Base-by-base conservation (phyloP, 2,797 vertebrate genomes). In the Acipenser ruthenus region DNA sequence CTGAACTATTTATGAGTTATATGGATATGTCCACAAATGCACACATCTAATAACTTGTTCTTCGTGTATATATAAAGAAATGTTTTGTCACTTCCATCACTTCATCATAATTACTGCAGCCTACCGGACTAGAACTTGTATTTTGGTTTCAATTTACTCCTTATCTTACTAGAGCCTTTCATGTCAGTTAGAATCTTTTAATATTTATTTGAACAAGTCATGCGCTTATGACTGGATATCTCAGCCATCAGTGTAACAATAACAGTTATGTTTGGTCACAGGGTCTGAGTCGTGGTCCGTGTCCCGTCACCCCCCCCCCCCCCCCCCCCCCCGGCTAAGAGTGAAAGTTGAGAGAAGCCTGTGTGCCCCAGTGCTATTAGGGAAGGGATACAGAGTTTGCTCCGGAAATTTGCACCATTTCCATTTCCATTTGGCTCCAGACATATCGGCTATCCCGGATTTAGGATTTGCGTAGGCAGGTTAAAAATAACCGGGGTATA, bases 401-500 rank as follows among this genome's bases (percentile, higher is more conserved):
- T 82, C 84, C 93, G 93, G 93, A 94, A 93, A 87, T 81, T 80
- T 82, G 81, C 78, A 75, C 86, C 71, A 82, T 88, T 86, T 90
- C 91, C 89, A 92, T 92, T 93, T 94, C 93, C 92, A 89, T 84
- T 90, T 92, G 91, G 90, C 89, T 79, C 73, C 51, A 6, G 70
- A 86, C 89, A 71, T 70, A 69, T 76, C 77, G 66, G 83, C 78
- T 83, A 80, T 79, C 87, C 85, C 83, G 91, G 91, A 91, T 86
- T 83, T 77, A 80, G 74, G 86, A 88, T 88, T 86, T 92, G 87
- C 92, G 90, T 92, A 91, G 84, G 85, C 86, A 78, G 78, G 84
- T 84, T 92, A 93, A 92, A 94, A 93, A 94, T 94, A 95, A 82
- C 84, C 75, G 10, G 80, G 77, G 86, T 93, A 91, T 93, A 93